Conservation (phyloP, 1,140 invertebrate species). For the Apis cerana region DNA sequence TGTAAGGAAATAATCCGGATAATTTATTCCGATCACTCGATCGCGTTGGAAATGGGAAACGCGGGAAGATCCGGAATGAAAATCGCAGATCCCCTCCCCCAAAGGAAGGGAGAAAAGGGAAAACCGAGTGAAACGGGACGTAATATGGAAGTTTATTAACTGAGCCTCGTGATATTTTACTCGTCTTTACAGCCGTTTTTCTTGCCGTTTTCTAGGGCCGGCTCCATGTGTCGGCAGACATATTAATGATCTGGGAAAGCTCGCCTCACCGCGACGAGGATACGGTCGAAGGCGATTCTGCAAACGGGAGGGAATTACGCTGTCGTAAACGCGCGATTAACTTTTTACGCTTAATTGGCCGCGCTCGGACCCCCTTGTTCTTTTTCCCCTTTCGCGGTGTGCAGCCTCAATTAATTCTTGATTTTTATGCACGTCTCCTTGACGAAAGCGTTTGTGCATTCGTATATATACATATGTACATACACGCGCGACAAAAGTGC, state of each 20-base stretch:
- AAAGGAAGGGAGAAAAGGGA: not conserved
- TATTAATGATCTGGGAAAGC: slow-evolving; percentile 63
- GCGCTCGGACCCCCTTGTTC: not conserved
- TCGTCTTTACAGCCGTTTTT: slow-evolving; percentile 48
- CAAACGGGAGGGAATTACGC: slow-evolving; percentile 12
- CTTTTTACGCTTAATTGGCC: slow-evolving; percentile 19
- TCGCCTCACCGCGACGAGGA: not conserved
- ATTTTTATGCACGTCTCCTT: not conserved
- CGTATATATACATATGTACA: too few species aligned
- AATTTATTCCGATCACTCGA: slow-evolving; percentile 39
- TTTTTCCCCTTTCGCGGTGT: not conserved
- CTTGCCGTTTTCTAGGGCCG: slow-evolving; percentile 30
- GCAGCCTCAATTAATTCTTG: not conserved
- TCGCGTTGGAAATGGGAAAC: slow-evolving; percentile 40
- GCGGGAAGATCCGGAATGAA: not conserved
- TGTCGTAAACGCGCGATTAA: slow-evolving; percentile 29
- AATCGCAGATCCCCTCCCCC: not conserved
- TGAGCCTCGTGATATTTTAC: slow-evolving; percentile 47
- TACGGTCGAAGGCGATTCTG: not conserved
- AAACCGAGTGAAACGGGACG: slow-evolving; percentile 2
- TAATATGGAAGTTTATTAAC: slow-evolving; percentile 47
- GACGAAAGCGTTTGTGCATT: not conserved
- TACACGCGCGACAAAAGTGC: not conserved
- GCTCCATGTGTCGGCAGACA: slow-evolving; percentile 1
- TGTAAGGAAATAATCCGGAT: slow-evolving; percentile 48